Evolutionary conservation across 1,140 invertebrate genomes (phyloP).

Genomic region (Bombus fervidus): DNA sequence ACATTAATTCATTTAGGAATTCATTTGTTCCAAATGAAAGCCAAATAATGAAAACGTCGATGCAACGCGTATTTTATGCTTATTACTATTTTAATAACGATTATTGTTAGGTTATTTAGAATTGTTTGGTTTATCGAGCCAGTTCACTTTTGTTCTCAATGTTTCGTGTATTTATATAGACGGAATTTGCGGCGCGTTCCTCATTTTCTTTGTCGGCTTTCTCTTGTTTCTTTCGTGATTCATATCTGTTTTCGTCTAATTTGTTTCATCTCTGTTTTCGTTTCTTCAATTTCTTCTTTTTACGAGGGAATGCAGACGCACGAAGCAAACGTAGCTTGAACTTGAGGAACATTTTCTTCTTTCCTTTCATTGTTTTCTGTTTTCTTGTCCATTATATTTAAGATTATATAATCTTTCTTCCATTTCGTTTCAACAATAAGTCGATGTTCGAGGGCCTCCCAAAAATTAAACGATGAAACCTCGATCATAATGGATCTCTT

Average conservation of each 20-base stretch:
- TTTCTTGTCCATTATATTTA: neutral
- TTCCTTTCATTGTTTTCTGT: slow-evolving; percentile 30
- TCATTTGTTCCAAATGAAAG: too few relatives aligned
- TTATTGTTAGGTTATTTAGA: neutral
- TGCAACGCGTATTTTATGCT: neutral
- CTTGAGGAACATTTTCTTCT: slow-evolving; percentile 62
- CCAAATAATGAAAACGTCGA: too few relatives aligned
- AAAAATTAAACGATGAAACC: neutral
- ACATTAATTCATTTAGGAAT: too few relatives aligned
- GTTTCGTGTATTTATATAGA: slow-evolving; percentile 12
- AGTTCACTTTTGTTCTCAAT: neutral
- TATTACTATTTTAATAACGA: neutral
- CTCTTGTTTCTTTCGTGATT: neutral
- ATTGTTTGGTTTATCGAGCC: neutral
- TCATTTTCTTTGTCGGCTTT: neutral
- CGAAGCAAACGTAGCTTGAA: slow-evolving; percentile 57
- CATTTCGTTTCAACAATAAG: too few relatives aligned
- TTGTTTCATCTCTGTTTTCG: neutral
- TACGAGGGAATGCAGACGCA: slow-evolving; percentile 34
- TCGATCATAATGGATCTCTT: neutral
- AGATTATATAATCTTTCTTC: neutral
- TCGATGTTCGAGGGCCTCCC: neutral
- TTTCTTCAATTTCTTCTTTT: neutral
- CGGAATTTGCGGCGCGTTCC: slow-evolving; percentile 52
- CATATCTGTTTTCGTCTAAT: neutral